phyloP scores from a whole-genome alignment of 2,888 invertebrate species.

The Sphaerophoria rueppellii region DNA sequence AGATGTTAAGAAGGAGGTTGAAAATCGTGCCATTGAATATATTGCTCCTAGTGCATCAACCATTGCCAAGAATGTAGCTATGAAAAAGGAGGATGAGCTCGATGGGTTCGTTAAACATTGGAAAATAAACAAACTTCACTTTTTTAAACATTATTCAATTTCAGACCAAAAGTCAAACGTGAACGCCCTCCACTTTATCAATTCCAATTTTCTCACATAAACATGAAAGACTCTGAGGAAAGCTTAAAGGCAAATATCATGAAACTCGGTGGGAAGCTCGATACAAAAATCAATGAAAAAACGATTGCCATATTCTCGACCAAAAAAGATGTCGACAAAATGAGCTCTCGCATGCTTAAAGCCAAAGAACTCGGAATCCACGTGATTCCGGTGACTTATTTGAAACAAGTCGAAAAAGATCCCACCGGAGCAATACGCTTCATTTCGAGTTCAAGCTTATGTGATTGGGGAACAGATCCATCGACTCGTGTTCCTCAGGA shows the following conservation, averaged over 20 bases:
- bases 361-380: slow-evolving; percentile 88
- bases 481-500: slow-evolving; percentile 81
- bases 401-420: slow-evolving; percentile 87
- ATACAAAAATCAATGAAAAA: slow-evolving; percentile 85
- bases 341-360: slow-evolving; percentile 85
- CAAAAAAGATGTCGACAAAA: slow-evolving; percentile 86
- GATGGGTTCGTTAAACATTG: slow-evolving; percentile 77
- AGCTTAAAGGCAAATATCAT: slow-evolving; percentile 87
- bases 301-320: slow-evolving; percentile 90
- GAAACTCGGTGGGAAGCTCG: slow-evolving; percentile 90
- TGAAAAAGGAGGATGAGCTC: slow-evolving; percentile 83
- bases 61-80: slow-evolving; percentile 75
- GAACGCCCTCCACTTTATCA: slow-evolving; percentile 89
- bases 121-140: background rate
- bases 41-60: slow-evolving; percentile 82
- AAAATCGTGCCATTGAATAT: slow-evolving; percentile 84
- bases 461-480: slow-evolving; percentile 91
- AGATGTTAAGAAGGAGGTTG: slow-evolving; percentile 85
- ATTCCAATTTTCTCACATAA: slow-evolving; percentile 89
- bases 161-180: slow-evolving; percentile 86
- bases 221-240: slow-evolving; percentile 83
- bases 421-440: slow-evolving; percentile 84
- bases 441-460: slow-evolving; percentile 88
- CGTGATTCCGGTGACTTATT: slow-evolving; percentile 90
- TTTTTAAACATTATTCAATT: background rate